These are phyloP conservation scores for Eupithecia tripunctaria DNA, from an alignment of 2,888 invertebrate species.

Conservation along the genomic window DNA sequence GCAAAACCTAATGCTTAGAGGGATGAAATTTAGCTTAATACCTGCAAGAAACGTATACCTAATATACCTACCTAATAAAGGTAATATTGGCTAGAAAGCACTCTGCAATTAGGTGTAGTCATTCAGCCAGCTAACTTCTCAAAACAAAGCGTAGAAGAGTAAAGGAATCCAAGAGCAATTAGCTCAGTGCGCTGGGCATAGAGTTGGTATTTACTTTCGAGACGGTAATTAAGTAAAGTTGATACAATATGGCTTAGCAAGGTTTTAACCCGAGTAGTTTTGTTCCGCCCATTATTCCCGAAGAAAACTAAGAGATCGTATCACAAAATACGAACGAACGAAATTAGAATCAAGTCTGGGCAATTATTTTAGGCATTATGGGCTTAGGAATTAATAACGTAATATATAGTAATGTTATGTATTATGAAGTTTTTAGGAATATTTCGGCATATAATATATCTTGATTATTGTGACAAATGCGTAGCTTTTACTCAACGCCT, in stretches of 20 bases:
- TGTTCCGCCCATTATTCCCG: background rate
- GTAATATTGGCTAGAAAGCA: slow-evolving; percentile 15
- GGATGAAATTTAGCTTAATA: background rate
- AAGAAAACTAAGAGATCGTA: background rate
- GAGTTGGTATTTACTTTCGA: slow-evolving; percentile 9
- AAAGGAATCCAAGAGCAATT: slow-evolving; percentile 8
- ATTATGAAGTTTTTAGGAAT: background rate
- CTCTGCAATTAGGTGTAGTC: slow-evolving; percentile 18
- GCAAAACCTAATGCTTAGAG: background rate
- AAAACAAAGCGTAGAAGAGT: slow-evolving; percentile 17
- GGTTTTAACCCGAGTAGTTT: background rate
- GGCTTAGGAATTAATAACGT: background rate
- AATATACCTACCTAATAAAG: background rate
- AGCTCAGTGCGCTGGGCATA: background rate
- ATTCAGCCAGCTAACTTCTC: slow-evolving; percentile 8
- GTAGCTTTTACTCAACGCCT: slow-evolving; percentile 30
- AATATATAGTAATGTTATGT: background rate
- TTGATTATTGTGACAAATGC: slow-evolving; percentile 38
- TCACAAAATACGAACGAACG: slow-evolving; percentile 1
- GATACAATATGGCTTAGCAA: background rate
- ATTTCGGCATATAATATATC: slow-evolving; percentile 28
- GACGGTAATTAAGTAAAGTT: slow-evolving; percentile 4
- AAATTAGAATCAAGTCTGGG: background rate
- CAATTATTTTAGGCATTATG: background rate
- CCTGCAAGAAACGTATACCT: background rate